A percentile compares a stretch with the other conserved stretches of the same genome.
Conservation (phyloP, 64 coral and sea anemone species). For the Cladopsammia gracilis region DNA sequence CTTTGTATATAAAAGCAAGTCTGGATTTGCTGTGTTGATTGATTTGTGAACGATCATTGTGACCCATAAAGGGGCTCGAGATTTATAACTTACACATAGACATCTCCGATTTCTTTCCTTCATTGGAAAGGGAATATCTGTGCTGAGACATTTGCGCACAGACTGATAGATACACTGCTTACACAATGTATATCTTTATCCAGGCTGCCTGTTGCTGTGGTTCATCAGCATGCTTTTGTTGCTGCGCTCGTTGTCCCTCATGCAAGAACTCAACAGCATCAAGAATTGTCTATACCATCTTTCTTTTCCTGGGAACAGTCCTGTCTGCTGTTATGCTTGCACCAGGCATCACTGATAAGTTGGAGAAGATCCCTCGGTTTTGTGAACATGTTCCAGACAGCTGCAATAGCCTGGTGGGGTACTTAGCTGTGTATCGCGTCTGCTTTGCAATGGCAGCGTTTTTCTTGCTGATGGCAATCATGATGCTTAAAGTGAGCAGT, state of each 20-base stretch:
- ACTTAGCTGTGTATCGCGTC: slow-evolving; percentile 95
- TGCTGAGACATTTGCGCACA: no score
- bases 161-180: background rate
- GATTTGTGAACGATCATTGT: no score
- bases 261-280: slow-evolving; percentile 98
- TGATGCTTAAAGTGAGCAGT: slow-evolving; percentile 93
- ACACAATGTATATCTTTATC: background rate
- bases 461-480: slow-evolving; percentile 83
- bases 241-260: slow-evolving; percentile 92
- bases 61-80: no score
- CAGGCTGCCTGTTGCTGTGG: slow-evolving; percentile 99
- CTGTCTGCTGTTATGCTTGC: slow-evolving; percentile 93
- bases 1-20: no score
- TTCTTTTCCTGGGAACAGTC: slow-evolving; percentile 91
- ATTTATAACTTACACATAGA: no score
- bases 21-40: no score
- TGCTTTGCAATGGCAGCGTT: slow-evolving; percentile 98
- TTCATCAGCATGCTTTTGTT: slow-evolving; percentile 95
- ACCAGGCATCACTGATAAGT: slow-evolving; percentile 85
- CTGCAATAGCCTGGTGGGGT: slow-evolving; percentile 89
- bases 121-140: no score
- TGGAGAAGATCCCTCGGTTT: slow-evolving; percentile 87
- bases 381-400: slow-evolving; percentile 64
- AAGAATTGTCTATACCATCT: slow-evolving; percentile 95
- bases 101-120: no score